Conservation (phyloP, 2,113 vertebrate genomes). For the Spea multiplicata region DNA sequence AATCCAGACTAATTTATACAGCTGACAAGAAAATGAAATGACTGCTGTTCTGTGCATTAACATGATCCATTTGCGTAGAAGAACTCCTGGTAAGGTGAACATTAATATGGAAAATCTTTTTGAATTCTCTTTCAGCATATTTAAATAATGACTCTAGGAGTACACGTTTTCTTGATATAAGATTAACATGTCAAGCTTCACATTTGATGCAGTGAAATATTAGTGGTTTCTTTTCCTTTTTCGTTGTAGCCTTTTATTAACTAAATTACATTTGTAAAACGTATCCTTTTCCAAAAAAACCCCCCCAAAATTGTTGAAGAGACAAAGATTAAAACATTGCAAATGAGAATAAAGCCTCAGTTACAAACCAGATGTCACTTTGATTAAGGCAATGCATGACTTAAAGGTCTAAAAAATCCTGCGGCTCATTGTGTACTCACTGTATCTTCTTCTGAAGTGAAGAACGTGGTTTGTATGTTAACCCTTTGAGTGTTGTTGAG, state of each 20-base stretch:
- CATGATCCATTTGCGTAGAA: too few species aligned
- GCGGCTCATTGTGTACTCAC: conserved; percentile 55
- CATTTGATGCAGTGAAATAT: too few species aligned
- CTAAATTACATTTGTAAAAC: conserved; percentile 6
- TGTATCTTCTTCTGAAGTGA: conserved; percentile 22
- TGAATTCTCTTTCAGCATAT: too few species aligned
- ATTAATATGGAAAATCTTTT: too few species aligned
- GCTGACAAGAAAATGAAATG: too few species aligned
- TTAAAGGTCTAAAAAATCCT: conserved; percentile 58
- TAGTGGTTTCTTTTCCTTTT: background rate
- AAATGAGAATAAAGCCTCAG: conserved; percentile 46
- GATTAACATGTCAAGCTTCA: too few species aligned
- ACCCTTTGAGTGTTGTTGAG: background rate
- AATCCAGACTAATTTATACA: too few species aligned
- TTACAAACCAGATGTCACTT: conserved; percentile 56
- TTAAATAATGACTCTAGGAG: too few species aligned
- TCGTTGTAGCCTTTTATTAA: background rate
- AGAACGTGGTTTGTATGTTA: conserved; percentile 11
- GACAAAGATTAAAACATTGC: conserved; percentile 40
- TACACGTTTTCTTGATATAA: too few species aligned
- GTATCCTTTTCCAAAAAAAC: conserved; percentile 6
- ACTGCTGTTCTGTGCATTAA: too few species aligned
- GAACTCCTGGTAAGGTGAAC: too few species aligned
- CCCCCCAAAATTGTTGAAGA: conserved; percentile 26
- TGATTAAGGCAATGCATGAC: conserved; percentile 56